Conservation (phyloP, 2,797 vertebrate species). For the Sebastes miniatus region DNA sequence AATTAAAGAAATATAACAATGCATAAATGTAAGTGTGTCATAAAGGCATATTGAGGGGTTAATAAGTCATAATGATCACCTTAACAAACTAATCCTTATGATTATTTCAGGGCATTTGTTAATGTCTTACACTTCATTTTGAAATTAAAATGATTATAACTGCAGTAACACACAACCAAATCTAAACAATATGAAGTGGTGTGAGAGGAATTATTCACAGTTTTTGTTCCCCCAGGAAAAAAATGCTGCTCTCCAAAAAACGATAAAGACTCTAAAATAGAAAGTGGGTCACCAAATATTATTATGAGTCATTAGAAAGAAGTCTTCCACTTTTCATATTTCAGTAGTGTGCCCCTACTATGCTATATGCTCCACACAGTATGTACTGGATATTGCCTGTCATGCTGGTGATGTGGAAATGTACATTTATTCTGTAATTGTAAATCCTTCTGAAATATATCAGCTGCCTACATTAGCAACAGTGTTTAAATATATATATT, state of each 20-base stretch:
- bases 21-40: neutral
- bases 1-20: neutral
- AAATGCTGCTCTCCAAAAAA: neutral
- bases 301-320: neutral
- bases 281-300: neutral
- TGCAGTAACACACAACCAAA: neutral
- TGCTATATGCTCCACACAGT: neutral
- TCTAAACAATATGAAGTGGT: neutral
- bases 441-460: neutral
- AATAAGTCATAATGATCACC: neutral
- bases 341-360: no score
- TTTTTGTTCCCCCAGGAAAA: neutral
- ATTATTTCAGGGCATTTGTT: neutral
- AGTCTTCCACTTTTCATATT: neutral
- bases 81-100: neutral
- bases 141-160: neutral
- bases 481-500: neutral
- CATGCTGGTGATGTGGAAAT: neutral
- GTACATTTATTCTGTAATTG: no score
- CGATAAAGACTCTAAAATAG: neutral
- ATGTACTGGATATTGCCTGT: neutral
- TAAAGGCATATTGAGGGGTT: neutral
- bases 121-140: neutral
- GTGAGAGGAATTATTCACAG: neutral
- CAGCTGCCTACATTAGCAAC: no score